Evolutionary conservation across 1,140 invertebrate species (phyloP).

Genomic region (Patella vulgata): DNA sequence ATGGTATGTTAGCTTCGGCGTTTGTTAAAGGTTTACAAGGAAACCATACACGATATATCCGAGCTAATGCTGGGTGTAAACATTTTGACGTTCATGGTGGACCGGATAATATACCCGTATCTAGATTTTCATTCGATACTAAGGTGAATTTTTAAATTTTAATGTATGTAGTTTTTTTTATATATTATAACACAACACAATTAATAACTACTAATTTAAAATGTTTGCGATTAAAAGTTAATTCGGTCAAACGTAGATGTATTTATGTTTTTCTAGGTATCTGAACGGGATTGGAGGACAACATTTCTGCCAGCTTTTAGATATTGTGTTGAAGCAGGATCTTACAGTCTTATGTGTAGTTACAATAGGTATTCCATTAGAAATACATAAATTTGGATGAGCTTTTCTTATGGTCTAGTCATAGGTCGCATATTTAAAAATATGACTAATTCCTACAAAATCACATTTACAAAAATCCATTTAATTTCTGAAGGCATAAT

Average conservation of each 20-base stretch:
- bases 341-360: conserved; percentile 58
- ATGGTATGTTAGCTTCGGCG: conserved; percentile 37
- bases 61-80: conserved; percentile 60
- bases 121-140: conserved; percentile 59
- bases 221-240: too few relatives aligned
- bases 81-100: conserved; percentile 63
- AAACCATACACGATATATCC: conserved; percentile 48
- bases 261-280: conserved; percentile 34
- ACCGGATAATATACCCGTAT: conserved; percentile 59
- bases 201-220: too few relatives aligned
- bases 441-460: too few relatives aligned
- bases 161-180: too few relatives aligned
- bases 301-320: conserved; percentile 65
- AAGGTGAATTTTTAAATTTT: conserved; percentile 34
- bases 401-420: too few relatives aligned
- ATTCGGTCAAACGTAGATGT: too few relatives aligned
- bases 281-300: conserved; percentile 55
- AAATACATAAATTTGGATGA: too few relatives aligned
- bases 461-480: too few relatives aligned
- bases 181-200: too few relatives aligned
- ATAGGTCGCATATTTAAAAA: too few relatives aligned
- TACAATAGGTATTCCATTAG: conserved; percentile 50
- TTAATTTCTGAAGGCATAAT: too few relatives aligned
- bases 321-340: conserved; percentile 59
- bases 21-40: conserved; percentile 62